A percentile compares a stretch with the other conserved stretches of the same genome.
phyloP scores from a whole-genome alignment of 2,113 vertebrate species.

The Pluvianellus socialis region DNA sequence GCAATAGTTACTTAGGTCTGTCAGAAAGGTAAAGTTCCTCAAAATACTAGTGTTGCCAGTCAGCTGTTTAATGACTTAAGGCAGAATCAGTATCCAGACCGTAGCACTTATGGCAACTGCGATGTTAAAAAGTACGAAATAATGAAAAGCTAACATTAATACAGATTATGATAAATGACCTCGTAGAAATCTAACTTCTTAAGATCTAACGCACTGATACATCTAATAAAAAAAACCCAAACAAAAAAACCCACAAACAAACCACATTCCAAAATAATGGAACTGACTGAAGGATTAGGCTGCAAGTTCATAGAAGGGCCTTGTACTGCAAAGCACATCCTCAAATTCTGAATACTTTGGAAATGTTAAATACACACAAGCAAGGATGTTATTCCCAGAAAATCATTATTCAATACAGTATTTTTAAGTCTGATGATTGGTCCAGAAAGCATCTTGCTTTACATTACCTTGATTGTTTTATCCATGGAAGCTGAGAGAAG shows the following conservation, averaged over 20 bases:
- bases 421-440: neutral
- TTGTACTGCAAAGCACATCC: neutral
- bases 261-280: neutral
- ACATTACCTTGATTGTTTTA: constrained; percentile 89
- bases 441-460: neutral
- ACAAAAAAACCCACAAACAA: too few species aligned
- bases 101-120: neutral
- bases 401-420: neutral
- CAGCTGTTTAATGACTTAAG: neutral
- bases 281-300: neutral
- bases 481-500: constrained; percentile 96
- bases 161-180: neutral
- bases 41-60: neutral
- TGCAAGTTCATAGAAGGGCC: neutral
- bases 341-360: neutral
- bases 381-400: neutral
- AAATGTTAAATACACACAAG: neutral
- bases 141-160: neutral
- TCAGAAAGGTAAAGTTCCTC: neutral
- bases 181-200: neutral
- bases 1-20: neutral
- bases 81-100: neutral
- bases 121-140: neutral
- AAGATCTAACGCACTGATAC: neutral
- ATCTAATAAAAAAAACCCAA: neutral